Evolutionary conservation across 2,888 invertebrate genomes (phyloP).

Genomic region (Drosophila prolongata): DNA sequence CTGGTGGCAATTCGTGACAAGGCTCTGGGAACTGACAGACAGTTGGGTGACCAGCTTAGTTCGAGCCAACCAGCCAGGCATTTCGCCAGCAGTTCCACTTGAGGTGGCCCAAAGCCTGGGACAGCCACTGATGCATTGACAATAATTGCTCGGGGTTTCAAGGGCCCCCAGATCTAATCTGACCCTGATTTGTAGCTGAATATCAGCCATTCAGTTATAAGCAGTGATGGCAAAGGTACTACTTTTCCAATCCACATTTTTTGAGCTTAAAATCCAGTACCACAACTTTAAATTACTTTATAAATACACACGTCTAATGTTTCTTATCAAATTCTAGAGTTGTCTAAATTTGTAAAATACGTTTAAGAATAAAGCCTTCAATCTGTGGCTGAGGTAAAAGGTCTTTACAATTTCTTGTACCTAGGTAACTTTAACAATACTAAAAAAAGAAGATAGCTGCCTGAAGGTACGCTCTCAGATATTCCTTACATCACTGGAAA

Average conservation of each 20-base stretch:
- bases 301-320: too few relatives aligned
- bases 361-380: too few relatives aligned
- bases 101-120: conserved; percentile 43
- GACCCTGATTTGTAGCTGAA: conserved; percentile 38
- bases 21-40: conserved; percentile 42
- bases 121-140: conserved; percentile 27
- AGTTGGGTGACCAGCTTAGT: conserved; percentile 27
- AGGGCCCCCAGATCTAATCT: conserved; percentile 37
- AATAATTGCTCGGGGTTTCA: conserved; percentile 26
- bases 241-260: neutral
- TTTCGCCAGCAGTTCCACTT: conserved; percentile 69
- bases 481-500: neutral
- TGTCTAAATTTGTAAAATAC: too few relatives aligned
- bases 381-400: too few relatives aligned
- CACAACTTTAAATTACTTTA: too few relatives aligned
- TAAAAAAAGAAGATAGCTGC: neutral
- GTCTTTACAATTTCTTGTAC: neutral
- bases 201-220: conserved; percentile 18
- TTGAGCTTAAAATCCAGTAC: too few relatives aligned
- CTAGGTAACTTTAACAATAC: neutral
- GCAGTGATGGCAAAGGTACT: conserved; percentile 7
- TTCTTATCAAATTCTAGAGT: too few relatives aligned
- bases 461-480: neutral
- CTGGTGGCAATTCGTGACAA: conserved; percentile 63
- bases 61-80: conserved; percentile 1